Evolutionary conservation across 2,888 invertebrate species (phyloP).

Genomic region (Drosophila diplacantha): DNA sequence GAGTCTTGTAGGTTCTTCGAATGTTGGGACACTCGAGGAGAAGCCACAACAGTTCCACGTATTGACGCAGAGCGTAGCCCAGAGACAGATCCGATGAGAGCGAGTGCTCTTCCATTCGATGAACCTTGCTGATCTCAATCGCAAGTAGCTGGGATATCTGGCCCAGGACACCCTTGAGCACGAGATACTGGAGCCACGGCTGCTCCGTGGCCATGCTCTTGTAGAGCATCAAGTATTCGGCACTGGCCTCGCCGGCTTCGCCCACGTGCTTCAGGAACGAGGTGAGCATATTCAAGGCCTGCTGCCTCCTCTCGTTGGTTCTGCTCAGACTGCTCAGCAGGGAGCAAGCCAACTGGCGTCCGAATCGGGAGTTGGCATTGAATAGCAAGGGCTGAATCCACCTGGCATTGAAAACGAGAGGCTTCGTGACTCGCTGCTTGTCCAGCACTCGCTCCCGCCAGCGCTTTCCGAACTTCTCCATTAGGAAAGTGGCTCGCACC

Average conservation of each 20-base stretch:
- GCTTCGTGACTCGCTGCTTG: constrained; percentile 75
- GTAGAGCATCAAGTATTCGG: constrained; percentile 92
- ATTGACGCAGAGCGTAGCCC: constrained; percentile 93
- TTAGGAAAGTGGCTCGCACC: constrained; percentile 80
- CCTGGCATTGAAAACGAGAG: constrained; percentile 80
- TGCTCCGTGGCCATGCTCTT: constrained; percentile 89
- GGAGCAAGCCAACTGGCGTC: constrained; percentile 92
- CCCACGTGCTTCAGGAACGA: constrained; percentile 92
- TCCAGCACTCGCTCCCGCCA: constrained; percentile 80
- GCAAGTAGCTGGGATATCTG: constrained; percentile 91
- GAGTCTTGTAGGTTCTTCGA: constrained; percentile 92
- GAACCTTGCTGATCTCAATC: constrained; percentile 91
- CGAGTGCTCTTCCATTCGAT: constrained; percentile 93
- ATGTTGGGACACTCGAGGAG: constrained; percentile 93
- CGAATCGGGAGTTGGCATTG: constrained; percentile 92
- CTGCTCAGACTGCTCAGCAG: constrained; percentile 90
- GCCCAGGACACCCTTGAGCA: constrained; percentile 89
- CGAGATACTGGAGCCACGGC: constrained; percentile 96
- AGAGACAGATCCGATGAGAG: constrained; percentile 95
- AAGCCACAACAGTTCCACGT: constrained; percentile 91
- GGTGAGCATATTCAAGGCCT: constrained; percentile 90
- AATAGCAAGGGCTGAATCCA: constrained; percentile 96
- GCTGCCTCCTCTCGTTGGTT: constrained; percentile 83
- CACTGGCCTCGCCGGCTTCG: constrained; percentile 92
- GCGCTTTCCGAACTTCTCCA: constrained; percentile 85